Percentiles rank a stretch among this genome's conserved stretches.
Evolutionary conservation across 2,113 vertebrate genomes (phyloP).

Genomic region (Nerophis ophidion): DNA sequence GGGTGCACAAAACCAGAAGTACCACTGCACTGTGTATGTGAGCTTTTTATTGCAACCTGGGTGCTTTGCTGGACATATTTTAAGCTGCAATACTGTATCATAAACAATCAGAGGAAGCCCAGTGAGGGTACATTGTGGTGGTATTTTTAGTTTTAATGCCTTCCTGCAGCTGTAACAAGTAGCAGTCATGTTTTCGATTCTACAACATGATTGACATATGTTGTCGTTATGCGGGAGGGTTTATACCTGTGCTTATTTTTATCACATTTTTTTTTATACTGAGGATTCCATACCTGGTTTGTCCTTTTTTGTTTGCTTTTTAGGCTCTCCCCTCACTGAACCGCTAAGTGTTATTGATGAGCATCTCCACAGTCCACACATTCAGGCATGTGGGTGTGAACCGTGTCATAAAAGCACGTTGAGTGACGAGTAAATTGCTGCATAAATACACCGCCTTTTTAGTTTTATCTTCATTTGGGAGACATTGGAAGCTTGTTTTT

Average conservation of each 20-base stretch:
- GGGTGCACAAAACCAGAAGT: too few species aligned
- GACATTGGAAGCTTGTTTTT: constrained; percentile 5
- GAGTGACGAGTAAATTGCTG: constrained; percentile 4
- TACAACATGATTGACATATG: neutral
- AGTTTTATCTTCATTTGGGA: constrained; percentile 13
- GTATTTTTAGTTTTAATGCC: too few species aligned
- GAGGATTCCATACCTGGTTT: neutral
- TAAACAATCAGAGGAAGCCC: too few species aligned
- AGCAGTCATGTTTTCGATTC: neutral
- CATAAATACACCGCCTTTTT: constrained; percentile 7
- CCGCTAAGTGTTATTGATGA: constrained; percentile 3
- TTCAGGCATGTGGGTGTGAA: neutral
- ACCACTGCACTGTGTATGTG: too few species aligned
- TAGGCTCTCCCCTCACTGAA: neutral
- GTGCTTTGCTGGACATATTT: too few species aligned
- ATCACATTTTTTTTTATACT: neutral
- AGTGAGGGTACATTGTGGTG: neutral
- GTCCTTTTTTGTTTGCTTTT: neutral
- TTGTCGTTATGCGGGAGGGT: neutral
- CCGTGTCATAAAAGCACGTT: constrained; percentile 6
- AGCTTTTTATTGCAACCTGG: too few species aligned
- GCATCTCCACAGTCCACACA: neutral
- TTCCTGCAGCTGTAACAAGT: too few species aligned
- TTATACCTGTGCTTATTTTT: neutral
- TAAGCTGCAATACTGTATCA: too few species aligned